Percentiles rank a stretch among this genome's conserved stretches.
phyloP scores from a whole-genome alignment of 2,113 vertebrate genomes.

The Corythoichthys intestinalis region DNA sequence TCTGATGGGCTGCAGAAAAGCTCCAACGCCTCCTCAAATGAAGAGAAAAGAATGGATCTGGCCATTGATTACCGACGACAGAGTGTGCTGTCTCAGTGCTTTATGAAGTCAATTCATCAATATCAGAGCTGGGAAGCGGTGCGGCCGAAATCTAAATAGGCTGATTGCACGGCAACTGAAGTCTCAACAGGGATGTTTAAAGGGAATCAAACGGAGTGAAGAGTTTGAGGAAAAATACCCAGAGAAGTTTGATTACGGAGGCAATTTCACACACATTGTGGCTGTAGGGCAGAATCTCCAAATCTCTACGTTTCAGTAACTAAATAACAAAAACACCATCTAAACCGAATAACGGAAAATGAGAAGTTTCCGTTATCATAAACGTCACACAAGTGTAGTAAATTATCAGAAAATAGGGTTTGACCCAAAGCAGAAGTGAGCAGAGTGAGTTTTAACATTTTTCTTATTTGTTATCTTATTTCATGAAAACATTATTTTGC shows the following conservation, averaged over 20 bases:
- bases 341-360: too few relatives aligned
- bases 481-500: not conserved
- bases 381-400: not conserved
- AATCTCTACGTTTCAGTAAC: too few relatives aligned
- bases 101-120: conserved; percentile 74
- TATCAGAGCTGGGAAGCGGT: conserved; percentile 45
- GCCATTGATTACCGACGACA: conserved; percentile 66
- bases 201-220: conserved; percentile 15
- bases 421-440: not conserved
- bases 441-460: not conserved
- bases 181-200: conserved; percentile 28
- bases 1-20: conserved; percentile 38
- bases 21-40: conserved; percentile 48
- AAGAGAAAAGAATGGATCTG: conserved; percentile 59
- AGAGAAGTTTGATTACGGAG: conserved; percentile 39
- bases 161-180: conserved; percentile 42
- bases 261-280: not conserved
- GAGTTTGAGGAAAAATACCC: conserved; percentile 11
- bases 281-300: not conserved
- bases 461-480: not conserved
- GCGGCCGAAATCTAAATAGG: conserved; percentile 45
- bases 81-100: conserved; percentile 64
- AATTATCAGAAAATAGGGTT: not conserved
- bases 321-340: too few relatives aligned
- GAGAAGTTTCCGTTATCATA: too few relatives aligned